phyloP scores from a whole-genome alignment of 1,140 invertebrate genomes.

The Polypedilum pembai region DNA sequence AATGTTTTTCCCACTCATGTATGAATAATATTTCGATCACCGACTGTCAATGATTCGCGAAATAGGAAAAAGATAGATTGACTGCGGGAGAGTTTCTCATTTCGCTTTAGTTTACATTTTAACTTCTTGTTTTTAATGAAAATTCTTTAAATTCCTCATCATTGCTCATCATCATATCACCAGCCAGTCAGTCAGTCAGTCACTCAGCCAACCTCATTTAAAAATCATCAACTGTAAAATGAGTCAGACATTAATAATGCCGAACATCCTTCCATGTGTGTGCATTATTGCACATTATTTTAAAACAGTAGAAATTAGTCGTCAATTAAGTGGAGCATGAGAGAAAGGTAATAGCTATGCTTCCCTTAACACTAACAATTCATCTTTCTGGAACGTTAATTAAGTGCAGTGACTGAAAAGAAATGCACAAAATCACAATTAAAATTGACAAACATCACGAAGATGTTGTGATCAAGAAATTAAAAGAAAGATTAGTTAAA shows the following conservation, averaged over 20 bases:
- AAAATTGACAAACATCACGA: neutral
- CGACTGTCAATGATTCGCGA: too few species aligned
- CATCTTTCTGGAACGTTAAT: constrained; percentile 17
- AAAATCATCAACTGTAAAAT: constrained; percentile 5
- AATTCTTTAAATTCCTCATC: neutral
- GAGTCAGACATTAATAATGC: constrained; percentile 5
- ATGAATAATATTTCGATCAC: too few species aligned
- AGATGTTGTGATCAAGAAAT: neutral
- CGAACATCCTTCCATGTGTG: neutral
- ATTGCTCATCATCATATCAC: too few species aligned
- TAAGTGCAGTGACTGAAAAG: constrained; percentile 3
- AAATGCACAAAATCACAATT: neutral
- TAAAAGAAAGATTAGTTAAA: too few species aligned
- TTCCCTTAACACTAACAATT: neutral
- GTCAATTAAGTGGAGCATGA: constrained; percentile 10
- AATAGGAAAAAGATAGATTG: too few species aligned
- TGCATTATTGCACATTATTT: constrained; percentile 1
- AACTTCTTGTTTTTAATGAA: neutral
- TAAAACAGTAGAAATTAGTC: constrained; percentile 8
- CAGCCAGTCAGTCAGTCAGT: too few species aligned
- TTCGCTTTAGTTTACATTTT: too few species aligned
- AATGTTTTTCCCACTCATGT: too few species aligned
- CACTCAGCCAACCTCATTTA: neutral
- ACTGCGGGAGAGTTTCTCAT: too few species aligned
- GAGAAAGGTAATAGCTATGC: neutral